phyloP scores from a whole-genome alignment of 2,797 vertebrate genomes.

The Aldrovandia affinis region DNA sequence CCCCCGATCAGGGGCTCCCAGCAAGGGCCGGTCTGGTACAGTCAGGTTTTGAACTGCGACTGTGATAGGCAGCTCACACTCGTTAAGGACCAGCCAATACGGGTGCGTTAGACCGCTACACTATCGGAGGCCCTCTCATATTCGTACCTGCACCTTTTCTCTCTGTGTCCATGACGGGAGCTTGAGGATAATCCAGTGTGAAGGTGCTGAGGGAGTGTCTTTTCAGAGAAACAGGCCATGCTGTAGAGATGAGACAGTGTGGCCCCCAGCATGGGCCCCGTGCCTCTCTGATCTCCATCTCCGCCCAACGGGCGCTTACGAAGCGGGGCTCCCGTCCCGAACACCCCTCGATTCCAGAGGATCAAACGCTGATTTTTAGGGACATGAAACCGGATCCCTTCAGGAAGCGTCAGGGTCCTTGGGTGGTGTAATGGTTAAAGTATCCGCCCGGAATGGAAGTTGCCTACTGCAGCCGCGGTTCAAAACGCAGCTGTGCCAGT shows the following conservation, averaged over 20 bases:
- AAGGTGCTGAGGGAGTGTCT: not conserved
- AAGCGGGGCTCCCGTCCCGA: not conserved
- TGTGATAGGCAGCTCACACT: no score
- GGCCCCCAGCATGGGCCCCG: not conserved
- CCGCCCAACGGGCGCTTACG: not conserved
- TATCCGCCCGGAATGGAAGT: no score
- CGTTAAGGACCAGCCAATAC: no score
- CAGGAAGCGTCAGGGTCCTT: not conserved
- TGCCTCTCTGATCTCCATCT: conserved; percentile 1
- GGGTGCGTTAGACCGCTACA: no score
- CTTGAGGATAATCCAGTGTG: not conserved
- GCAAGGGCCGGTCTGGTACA: no score
- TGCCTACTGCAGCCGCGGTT: no score
- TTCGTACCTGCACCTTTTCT: not conserved
- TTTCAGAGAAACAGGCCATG: not conserved
- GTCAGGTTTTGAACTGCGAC: no score
- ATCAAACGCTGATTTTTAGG: not conserved
- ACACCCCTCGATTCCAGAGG: not conserved
- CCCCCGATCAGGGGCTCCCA: no score
- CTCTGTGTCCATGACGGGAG: not conserved
- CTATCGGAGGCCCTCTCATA: no score
- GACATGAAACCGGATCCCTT: not conserved
- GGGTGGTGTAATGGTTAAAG: no score
- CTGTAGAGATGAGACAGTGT: not conserved
- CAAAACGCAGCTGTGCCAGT: no score